Conservation (phyloP, 2,797 vertebrate genomes). For the Mus caroli region DNA sequence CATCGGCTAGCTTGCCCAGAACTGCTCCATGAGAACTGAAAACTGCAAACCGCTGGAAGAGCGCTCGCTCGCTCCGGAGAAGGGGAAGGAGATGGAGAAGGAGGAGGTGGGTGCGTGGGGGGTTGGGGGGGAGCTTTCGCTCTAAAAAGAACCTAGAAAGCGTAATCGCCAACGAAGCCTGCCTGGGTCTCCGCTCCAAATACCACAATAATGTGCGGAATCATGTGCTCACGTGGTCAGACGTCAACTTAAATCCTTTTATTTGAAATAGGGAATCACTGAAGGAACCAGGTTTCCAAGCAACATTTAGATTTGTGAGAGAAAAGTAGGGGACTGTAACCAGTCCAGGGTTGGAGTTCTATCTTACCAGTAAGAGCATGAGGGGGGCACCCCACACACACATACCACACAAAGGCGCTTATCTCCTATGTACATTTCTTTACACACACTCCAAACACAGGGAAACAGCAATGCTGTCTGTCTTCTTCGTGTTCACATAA, state of each 20-base stretch:
- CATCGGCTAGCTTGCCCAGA: slow-evolving; percentile 88
- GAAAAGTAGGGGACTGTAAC: slow-evolving; percentile 68
- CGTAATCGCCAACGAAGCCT: slow-evolving; percentile 94
- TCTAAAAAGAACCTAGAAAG: slow-evolving; percentile 94
- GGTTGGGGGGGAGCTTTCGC: slow-evolving; percentile 88
- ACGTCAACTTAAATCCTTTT: slow-evolving; percentile 99
- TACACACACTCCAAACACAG: slow-evolving; percentile 79
- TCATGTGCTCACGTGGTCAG: slow-evolving; percentile 99
- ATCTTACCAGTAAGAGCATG: slow-evolving; percentile 58
- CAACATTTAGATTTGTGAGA: slow-evolving; percentile 85
- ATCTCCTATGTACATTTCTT: slow-evolving; percentile 79
- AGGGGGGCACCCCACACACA: neutral
- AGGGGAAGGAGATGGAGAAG: slow-evolving; percentile 80
- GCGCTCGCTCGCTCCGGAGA: slow-evolving; percentile 85
- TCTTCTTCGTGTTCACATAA: slow-evolving; percentile 71
- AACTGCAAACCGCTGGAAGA: slow-evolving; percentile 87
- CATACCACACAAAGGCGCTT: neutral
- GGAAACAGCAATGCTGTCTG: slow-evolving; percentile 75
- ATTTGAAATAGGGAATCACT: slow-evolving; percentile 98
- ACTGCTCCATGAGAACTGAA: slow-evolving; percentile 89
- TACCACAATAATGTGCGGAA: slow-evolving; percentile 95
- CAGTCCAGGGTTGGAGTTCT: slow-evolving; percentile 82
- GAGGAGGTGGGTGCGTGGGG: slow-evolving; percentile 84
- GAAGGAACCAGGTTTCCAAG: slow-evolving; percentile 93
- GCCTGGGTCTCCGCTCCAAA: slow-evolving; percentile 94